Evolutionary conservation across 2,113 vertebrate genomes (phyloP).

Genomic region (Saccopteryx bilineata): DNA sequence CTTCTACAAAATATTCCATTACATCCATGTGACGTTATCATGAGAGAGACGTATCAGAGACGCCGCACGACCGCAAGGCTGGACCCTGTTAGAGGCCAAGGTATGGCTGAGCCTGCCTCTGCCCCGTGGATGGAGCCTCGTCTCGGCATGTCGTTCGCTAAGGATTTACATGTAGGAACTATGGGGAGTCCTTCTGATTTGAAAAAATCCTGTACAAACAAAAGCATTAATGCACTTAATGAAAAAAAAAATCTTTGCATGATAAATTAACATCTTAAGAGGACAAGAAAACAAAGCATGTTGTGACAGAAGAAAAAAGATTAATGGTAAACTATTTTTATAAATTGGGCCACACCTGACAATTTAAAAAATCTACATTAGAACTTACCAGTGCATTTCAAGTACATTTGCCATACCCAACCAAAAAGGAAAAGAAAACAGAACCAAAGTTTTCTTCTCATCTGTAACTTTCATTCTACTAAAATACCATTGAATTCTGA

Average conservation of each 20-base stretch:
- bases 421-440: conserved; percentile 57
- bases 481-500: conserved; percentile 62
- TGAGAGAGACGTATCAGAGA: conserved; percentile 77
- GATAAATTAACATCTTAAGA: conserved; percentile 89
- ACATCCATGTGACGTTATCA: conserved; percentile 81
- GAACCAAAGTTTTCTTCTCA: conserved; percentile 72
- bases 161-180: conserved; percentile 86
- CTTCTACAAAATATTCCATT: conserved; percentile 85
- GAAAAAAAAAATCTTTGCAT: conserved; percentile 93
- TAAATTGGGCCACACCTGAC: conserved; percentile 90
- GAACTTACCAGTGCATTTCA: conserved; percentile 82
- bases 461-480: conserved; percentile 62
- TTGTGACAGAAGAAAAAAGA: conserved; percentile 89
- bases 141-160: conserved; percentile 86
- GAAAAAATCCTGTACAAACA: conserved; percentile 89
- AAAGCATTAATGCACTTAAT: conserved; percentile 94
- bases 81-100: conserved; percentile 71
- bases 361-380: conserved; percentile 93
- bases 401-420: conserved; percentile 81
- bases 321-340: conserved; percentile 89
- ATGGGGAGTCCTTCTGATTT: conserved; percentile 83
- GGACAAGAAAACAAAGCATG: conserved; percentile 89
- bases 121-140: conserved; percentile 82
- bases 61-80: conserved; percentile 49
- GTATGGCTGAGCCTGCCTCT: conserved; percentile 63